Base-by-base conservation (phyloP, 2,797 vertebrate species). In the Prunella strophiata region DNA sequence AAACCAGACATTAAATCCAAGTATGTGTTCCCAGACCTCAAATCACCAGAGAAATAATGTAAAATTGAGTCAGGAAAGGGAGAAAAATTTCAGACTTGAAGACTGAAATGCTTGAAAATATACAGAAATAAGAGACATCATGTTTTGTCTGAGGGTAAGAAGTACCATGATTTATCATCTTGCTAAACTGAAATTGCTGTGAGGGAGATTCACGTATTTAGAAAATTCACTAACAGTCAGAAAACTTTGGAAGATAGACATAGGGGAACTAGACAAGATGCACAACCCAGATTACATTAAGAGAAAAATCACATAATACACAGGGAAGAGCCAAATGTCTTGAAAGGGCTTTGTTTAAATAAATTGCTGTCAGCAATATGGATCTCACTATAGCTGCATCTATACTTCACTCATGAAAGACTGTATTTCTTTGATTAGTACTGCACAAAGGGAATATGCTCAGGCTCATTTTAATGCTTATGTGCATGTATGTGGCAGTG, bases 61-160 rank as follows among this genome's bases (percentile, higher is more conserved):
- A 88, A 89, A 68, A 93, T 67, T 1, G 6, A 78, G 26, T 42
- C 16, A 13, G 34, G 10, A 83, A 87, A 70, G 27, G 36, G 21
- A 70, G 62, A 90, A 90, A 93, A 89, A 88, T 2, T 13, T 73
- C 57, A 61, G 61, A 68, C 30, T 84, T 55, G 16, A 91, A 79
- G 68, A 36, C 42, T 91, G 36, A 91, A 89, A 85, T 86, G 47
- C 29, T 78, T 20, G 72, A 91, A 96, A 91, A 68, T 72, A 92
- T 29, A 30, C 1, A 52, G 45, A 91, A 17, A 22, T 71, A 85
- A 85, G 66, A 83, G 18, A 84, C 19, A n/a, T 62, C 3, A 25
- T 36, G 7, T 54, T 70, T 45, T 70, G 40, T 22, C 30, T 73
- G 27, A 74, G 42, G 26, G 8, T 85, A 90, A 83, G 43, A 77